Percentiles rank a stretch among this genome's conserved stretches.
Evolutionary conservation across 2,797 vertebrate genomes (phyloP).

Genomic region (Crypturellus tataupa): DNA sequence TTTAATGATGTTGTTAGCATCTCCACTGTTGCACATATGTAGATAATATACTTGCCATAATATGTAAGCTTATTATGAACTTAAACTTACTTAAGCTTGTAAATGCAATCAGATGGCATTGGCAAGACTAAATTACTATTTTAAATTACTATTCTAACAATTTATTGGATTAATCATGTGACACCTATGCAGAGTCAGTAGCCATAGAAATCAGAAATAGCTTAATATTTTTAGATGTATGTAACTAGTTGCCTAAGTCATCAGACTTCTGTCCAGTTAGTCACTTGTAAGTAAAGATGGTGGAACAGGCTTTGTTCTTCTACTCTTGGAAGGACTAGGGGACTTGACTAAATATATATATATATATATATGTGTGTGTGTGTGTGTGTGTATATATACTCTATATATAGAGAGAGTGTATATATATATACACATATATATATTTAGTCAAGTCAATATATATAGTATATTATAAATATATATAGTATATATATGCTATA

Average conservation of each 20-base stretch:
- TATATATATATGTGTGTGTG: no score
- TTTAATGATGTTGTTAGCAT: not conserved
- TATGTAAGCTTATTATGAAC: not conserved
- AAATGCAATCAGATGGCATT: not conserved
- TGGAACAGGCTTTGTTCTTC: not conserved
- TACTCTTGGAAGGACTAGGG: not conserved
- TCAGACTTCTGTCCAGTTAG: not conserved
- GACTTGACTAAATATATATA: no score
- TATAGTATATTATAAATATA: no score
- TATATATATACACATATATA: no score
- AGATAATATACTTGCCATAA: not conserved
- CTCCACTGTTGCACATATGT: not conserved
- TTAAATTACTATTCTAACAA: conserved; percentile 17
- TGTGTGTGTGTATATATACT: no score
- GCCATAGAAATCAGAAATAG: conserved; percentile 11
- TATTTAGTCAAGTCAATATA: no score
- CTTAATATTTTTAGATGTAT: not conserved
- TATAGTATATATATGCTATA: no score
- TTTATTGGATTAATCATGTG: not conserved
- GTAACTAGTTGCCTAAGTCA: not conserved
- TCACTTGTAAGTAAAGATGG: not conserved
- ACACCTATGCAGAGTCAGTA: not conserved
- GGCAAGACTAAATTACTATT: conserved; percentile 7
- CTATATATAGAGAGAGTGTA: no score
- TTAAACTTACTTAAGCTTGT: not conserved